Conservation (phyloP, 2,113 vertebrate genomes). For the Microtus ochrogaster region DNA sequence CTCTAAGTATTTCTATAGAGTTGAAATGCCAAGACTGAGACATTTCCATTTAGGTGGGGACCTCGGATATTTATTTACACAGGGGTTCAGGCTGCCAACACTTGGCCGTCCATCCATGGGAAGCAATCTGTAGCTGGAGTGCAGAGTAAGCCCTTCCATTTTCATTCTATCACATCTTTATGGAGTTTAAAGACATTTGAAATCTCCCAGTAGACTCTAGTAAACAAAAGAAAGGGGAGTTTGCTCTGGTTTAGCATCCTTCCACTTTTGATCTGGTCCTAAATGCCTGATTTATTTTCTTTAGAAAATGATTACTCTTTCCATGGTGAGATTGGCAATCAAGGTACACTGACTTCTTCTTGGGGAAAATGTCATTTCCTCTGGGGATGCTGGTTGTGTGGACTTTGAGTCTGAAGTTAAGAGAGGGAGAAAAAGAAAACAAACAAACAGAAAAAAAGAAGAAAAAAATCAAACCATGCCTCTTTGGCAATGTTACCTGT, state of each 20-base stretch:
- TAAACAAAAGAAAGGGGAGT: background rate
- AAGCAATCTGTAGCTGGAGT: background rate
- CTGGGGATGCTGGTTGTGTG: background rate
- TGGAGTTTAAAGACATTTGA: background rate
- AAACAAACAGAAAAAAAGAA: background rate
- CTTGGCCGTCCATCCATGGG: background rate
- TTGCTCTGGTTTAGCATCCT: background rate
- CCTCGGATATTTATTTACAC: background rate
- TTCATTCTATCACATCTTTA: background rate
- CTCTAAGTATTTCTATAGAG: background rate
- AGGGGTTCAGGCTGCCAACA: background rate
- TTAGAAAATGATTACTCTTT: background rate
- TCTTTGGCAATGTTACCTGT: background rate
- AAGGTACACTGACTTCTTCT: background rate
- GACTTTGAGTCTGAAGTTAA: conserved; percentile 15
- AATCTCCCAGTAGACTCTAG: background rate
- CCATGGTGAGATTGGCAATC: background rate
- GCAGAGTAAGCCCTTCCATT: background rate
- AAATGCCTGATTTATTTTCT: background rate
- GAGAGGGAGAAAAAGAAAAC: background rate
- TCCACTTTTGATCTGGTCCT: background rate
- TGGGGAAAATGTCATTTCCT: background rate
- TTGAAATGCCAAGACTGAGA: background rate
- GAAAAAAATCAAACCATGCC: background rate
- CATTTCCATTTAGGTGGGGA: background rate